Percentiles rank a stretch among this genome's conserved stretches.
These are phyloP conservation scores for Carassius auratus DNA, from an alignment of 2,113 vertebrate genomes.

Conservation along the genomic window DNA sequence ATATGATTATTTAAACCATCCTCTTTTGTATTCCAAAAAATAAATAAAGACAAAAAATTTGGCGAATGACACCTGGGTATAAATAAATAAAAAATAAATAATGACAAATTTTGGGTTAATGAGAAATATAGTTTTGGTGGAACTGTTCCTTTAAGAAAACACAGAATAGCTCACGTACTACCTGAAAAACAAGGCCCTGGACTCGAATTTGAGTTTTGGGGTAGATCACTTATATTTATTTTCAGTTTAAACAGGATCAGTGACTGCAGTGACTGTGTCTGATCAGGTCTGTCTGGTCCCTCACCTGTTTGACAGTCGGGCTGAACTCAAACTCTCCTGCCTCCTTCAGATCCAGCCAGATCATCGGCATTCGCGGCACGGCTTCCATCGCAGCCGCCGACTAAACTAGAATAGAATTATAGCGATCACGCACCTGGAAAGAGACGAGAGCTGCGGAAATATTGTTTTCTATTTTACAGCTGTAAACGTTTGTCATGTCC, in stretches of 20 bases:
- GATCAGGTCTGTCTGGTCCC: conserved; percentile 70
- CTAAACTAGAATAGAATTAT: not conserved
- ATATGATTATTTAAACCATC: not conserved
- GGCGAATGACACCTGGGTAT: not conserved
- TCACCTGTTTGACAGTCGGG: conserved; percentile 79
- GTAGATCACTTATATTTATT: not conserved
- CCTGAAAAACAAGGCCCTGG: not conserved
- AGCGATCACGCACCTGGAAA: not conserved
- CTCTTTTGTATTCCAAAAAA: not conserved
- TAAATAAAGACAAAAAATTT: not conserved
- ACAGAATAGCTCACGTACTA: not conserved
- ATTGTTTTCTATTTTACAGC: conserved; percentile 44
- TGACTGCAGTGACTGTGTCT: not conserved
- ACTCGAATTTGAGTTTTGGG: not conserved
- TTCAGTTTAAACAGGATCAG: not conserved
- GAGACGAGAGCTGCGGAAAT: too few species aligned
- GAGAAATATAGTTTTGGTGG: not conserved
- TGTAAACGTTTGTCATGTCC: conserved; percentile 75
- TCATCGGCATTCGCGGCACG: conserved; percentile 98
- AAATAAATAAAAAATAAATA: too few species aligned
- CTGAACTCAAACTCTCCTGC: conserved; percentile 80
- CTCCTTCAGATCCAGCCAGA: conserved; percentile 94
- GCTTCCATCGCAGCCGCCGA: conserved; percentile 85
- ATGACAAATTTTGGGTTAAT: not conserved
- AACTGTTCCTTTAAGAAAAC: conserved; percentile 8